A percentile compares a stretch with the other conserved stretches of the same genome.
These are phyloP conservation scores for Neoniphon sammara DNA, from an alignment of 2,797 vertebrate species.

Conservation along the genomic window DNA sequence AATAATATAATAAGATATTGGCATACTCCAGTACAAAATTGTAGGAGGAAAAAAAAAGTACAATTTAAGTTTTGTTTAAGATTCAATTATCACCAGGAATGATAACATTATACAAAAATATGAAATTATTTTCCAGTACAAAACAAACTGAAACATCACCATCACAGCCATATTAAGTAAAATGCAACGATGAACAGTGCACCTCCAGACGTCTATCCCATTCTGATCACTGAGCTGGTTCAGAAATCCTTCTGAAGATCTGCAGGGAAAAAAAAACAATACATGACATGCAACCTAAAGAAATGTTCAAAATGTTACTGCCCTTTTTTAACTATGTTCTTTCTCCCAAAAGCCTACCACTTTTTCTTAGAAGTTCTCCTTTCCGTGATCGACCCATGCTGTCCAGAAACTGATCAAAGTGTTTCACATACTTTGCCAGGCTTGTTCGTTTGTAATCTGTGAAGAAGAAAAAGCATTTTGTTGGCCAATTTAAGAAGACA, in stretches of 20 bases:
- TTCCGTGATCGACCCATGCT: slow-evolving; percentile 84
- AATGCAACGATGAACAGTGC: not conserved
- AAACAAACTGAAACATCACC: not conserved
- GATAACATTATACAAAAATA: not conserved
- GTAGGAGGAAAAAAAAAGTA: not conserved
- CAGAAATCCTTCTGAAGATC: slow-evolving; percentile 86
- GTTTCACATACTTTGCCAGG: slow-evolving; percentile 88
- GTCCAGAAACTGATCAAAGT: slow-evolving; percentile 92
- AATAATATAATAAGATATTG: slow-evolving; percentile 20
- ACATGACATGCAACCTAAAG: not conserved
- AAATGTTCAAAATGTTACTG: not conserved
- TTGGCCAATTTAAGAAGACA: not conserved
- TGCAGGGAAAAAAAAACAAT: slow-evolving; percentile 48
- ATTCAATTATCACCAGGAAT: not conserved
- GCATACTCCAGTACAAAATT: slow-evolving; percentile 29
- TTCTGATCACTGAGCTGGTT: slow-evolving; percentile 30
- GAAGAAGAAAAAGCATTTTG: slow-evolving; percentile 6
- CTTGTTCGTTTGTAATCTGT: slow-evolving; percentile 94
- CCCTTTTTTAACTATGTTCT: not conserved
- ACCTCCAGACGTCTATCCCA: not conserved
- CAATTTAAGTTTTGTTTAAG: not conserved
- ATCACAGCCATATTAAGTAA: not conserved
- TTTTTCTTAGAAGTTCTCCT: slow-evolving; percentile 87
- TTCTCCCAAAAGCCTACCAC: slow-evolving; percentile 81
- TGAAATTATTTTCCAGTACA: not conserved